These are phyloP conservation scores for Geodia barretti DNA, from an alignment of 37 sponge, comb jelly and placozoan species.

Conservation along the genomic window DNA sequence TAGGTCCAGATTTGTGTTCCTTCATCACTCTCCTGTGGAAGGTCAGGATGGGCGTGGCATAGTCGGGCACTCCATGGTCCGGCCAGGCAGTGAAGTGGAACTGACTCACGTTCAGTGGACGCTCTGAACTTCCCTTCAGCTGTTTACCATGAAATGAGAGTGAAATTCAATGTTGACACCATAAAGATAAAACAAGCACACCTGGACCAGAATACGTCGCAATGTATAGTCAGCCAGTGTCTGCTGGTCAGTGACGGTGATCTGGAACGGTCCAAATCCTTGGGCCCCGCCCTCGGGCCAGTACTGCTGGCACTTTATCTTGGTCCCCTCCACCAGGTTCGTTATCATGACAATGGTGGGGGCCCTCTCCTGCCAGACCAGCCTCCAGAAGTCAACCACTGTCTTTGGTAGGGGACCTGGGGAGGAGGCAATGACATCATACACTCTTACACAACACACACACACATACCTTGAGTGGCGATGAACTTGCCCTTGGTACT, in stretches of 20 bases:
- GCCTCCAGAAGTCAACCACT: conserved; percentile 69
- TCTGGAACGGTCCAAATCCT: conserved; percentile 50
- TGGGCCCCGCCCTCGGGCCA: conserved; percentile 50
- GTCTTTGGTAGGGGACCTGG: conserved; percentile 62
- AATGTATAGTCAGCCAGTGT: conserved; percentile 49
- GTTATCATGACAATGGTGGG: conserved; percentile 72
- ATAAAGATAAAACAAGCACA: not conserved
- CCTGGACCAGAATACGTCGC: conserved; percentile 26
- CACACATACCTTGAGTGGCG: conserved; percentile 87
- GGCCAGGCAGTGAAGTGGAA: conserved; percentile 71
- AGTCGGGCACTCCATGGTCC: conserved; percentile 87
- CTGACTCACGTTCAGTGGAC: conserved; percentile 53
- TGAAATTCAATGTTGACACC: too few relatives aligned
- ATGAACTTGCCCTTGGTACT: conserved; percentile 47
- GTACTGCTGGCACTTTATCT: conserved; percentile 77
- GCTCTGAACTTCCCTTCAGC: too few relatives aligned
- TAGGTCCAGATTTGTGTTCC: too few relatives aligned
- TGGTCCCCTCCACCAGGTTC: conserved; percentile 47
- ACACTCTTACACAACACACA: too few relatives aligned
- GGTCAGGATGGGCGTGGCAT: conserved; percentile 72
- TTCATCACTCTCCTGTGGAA: conserved; percentile 68
- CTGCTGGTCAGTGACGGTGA: conserved; percentile 43
- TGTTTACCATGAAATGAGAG: too few relatives aligned
- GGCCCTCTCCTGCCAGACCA: conserved; percentile 68
- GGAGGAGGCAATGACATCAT: too few relatives aligned